phyloP scores from a whole-genome alignment of 2,797 vertebrate genomes.

The Chromis chromis region DNA sequence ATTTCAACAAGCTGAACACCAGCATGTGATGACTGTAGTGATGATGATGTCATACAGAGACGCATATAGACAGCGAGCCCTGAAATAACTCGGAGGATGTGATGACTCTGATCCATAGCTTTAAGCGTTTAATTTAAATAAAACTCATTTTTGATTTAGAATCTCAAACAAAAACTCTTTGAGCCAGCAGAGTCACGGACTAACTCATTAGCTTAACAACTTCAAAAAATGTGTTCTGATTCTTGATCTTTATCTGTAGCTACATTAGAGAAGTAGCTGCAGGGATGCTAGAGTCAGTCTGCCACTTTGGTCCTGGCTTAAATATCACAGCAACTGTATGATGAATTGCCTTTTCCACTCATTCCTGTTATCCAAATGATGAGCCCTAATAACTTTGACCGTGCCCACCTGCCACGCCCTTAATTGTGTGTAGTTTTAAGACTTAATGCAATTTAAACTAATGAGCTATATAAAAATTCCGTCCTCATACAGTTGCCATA shows the following conservation, averaged over 20 bases:
- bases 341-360: background rate
- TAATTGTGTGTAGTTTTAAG: no score
- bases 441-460: no score
- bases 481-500: no score
- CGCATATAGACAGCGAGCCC: background rate
- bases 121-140: background rate
- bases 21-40: background rate
- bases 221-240: background rate
- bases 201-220: background rate
- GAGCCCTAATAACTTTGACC: background rate
- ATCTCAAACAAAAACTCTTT: background rate
- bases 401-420: no score
- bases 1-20: background rate
- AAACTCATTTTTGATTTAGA: background rate
- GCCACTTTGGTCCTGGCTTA: background rate
- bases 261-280: no score
- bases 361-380: background rate
- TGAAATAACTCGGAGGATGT: background rate
- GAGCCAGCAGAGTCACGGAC: background rate
- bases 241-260: background rate
- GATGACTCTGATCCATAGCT: background rate
- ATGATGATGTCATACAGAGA: slow-evolving; percentile 7
- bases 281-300: background rate
- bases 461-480: no score
- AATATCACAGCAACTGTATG: background rate